Evolutionary conservation across 2,888 invertebrate species (phyloP).

Genomic region (Axea sp.): DNA sequence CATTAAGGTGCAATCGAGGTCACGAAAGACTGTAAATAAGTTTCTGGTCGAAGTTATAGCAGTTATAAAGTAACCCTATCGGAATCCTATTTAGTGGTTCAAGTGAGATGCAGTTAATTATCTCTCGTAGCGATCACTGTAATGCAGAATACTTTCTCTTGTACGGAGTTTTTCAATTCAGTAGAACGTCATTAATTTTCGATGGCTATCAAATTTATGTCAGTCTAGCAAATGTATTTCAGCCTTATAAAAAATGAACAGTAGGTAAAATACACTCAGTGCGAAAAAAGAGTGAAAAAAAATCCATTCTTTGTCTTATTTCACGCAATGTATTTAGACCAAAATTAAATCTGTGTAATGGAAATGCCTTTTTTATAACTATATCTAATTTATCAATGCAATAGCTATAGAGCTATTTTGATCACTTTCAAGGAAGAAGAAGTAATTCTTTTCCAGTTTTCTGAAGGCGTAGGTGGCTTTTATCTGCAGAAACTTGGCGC

Average conservation of each 20-base stretch:
- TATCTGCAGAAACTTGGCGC: conserved; percentile 42
- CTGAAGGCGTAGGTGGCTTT: conserved; percentile 34
- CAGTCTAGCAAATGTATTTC: too few relatives aligned
- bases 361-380: conserved; percentile 5
- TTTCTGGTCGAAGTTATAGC: conserved; percentile 6
- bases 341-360: conserved; percentile 1
- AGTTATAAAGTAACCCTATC: conserved; percentile 24
- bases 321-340: not conserved
- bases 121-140: too few relatives aligned
- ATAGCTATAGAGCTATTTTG: conserved; percentile 18
- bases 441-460: conserved; percentile 28
- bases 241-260: too few relatives aligned
- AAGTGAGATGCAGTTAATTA: too few relatives aligned
- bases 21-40: conserved; percentile 25
- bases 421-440: conserved; percentile 10
- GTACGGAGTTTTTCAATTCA: too few relatives aligned
- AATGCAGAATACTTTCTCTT: too few relatives aligned
- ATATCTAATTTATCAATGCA: conserved; percentile 20
- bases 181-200: too few relatives aligned
- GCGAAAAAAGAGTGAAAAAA: too few relatives aligned
- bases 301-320: too few relatives aligned
- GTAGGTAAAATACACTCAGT: too few relatives aligned
- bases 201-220: too few relatives aligned
- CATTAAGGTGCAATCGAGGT: conserved; percentile 28
- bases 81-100: not conserved